Conservation (phyloP, 2,888 invertebrate species). For the Tipula helvola region DNA sequence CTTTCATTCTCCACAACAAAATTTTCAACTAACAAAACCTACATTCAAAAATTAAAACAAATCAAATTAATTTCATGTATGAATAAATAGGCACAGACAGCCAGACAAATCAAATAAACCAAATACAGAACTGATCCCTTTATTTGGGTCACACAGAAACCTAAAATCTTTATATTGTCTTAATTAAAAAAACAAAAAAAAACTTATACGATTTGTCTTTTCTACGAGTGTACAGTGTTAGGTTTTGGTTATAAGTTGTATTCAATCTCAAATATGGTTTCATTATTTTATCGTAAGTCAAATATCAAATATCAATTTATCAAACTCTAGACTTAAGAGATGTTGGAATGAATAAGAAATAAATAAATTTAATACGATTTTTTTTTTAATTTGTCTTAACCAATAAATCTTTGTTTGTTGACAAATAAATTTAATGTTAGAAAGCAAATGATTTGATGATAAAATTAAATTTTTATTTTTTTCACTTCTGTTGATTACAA, state of each 20-base stretch:
- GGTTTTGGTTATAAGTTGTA: background rate
- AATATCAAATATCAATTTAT: background rate
- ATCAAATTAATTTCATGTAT: background rate
- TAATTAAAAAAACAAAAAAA: background rate
- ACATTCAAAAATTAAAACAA: background rate
- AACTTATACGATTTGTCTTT: background rate
- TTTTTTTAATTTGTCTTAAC: background rate
- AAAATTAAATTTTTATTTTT: background rate
- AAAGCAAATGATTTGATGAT: constrained; percentile 4
- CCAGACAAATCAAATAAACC: background rate
- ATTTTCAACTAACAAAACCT: background rate
- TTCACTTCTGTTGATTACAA: background rate
- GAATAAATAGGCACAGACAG: background rate
- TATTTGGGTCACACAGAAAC: background rate
- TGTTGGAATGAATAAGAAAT: background rate
- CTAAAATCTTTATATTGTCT: background rate
- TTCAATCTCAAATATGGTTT: background rate
- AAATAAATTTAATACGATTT: background rate
- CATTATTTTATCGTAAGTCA: background rate
- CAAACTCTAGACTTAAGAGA: background rate
- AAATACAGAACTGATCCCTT: background rate
- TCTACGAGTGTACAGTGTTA: background rate
- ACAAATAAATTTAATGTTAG: background rate
- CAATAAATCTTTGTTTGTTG: background rate
- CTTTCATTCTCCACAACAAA: background rate